phyloP scores from a whole-genome alignment of 2,888 invertebrate species.

The Eristalis arbustorum region DNA sequence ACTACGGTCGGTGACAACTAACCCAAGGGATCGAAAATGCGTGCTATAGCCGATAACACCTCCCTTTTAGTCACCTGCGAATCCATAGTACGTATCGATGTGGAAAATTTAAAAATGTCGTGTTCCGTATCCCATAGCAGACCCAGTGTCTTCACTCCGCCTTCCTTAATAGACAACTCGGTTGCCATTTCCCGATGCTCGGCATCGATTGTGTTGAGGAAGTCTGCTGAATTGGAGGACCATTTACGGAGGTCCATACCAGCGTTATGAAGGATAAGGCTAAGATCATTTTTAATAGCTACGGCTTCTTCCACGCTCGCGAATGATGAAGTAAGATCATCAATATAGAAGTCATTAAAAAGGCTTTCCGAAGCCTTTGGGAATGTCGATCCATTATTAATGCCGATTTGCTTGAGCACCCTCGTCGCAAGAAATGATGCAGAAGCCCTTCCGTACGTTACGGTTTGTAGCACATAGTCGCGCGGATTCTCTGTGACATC shows the following conservation, averaged over 20 bases:
- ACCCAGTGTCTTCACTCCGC: background rate
- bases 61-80: too few relatives aligned
- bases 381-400: background rate
- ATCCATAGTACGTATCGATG: too few relatives aligned
- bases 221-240: constrained; percentile 13
- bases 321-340: background rate
- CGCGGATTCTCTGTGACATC: constrained; percentile 7
- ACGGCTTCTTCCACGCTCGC: background rate
- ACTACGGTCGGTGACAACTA: constrained; percentile 10
- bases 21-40: constrained; percentile 22
- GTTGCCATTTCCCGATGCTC: constrained; percentile 4
- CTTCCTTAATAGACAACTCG: background rate
- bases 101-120: too few relatives aligned
- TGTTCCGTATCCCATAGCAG: too few relatives aligned
- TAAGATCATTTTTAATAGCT: constrained; percentile 6
- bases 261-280: background rate
- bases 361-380: constrained; percentile 15
- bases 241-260: constrained; percentile 33
- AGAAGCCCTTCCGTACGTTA: constrained; percentile 21
- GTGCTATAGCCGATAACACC: constrained; percentile 10
- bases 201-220: background rate
- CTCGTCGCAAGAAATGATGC: constrained; percentile 23
- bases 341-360: background rate
- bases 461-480: constrained; percentile 20
- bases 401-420: constrained; percentile 22